Evolutionary conservation across 2,888 invertebrate genomes (phyloP), one percentile per base, ranked within the genome.

Genomic region (Euspilapteryx auroguttella): DNA sequence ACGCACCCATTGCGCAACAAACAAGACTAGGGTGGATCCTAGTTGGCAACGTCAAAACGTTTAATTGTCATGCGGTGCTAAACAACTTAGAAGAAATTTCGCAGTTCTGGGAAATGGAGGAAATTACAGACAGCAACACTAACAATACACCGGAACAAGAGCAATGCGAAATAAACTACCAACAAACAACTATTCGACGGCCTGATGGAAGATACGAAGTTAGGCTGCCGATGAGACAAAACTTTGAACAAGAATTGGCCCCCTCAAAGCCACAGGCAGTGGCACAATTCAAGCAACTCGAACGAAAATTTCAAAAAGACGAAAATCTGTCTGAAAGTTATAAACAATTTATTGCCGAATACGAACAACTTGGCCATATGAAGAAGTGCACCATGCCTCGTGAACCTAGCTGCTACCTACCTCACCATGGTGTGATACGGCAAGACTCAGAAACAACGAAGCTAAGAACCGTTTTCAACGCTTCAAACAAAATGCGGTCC

Each of bases 241-340:
- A 27, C 21, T 27, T 28, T 14, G 20, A 29, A 26, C 11, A 17
- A 4, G 12, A 26, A 8, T 14, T 26, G 4, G 29, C 25, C 10
- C 10, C 8, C 10, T 32, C 29, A n/a, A 32, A 29, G n/a, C n/a
- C 22, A 11, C 14, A 29, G 10, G 32, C 29, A 1, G 11, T 32
- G 4, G 27, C 32, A 20, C 32, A 32, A 24, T 32, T 32, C 17
- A 21, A 17, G 15, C 14, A 28, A 13, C 3, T 32, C 4, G 26
- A 32, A 14, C 28, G 26, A 8, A 21, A 21, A 15, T 12, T 32
- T 3, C 9, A 14, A 8, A 23, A 7, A 29, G 14, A 32, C 14
- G 8, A 26, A 21, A 14, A 22, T 9, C n/a, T 23, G 11, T 4
- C n/a, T 23, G 10, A n/a, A n/a, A n/a, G n/a, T n/a, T n/a, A n/a